Percentiles rank a stretch among this genome's conserved stretches.
These are phyloP conservation scores for Phortica variegata DNA, from an alignment of 1,140 invertebrate species.

Conservation along the genomic window DNA sequence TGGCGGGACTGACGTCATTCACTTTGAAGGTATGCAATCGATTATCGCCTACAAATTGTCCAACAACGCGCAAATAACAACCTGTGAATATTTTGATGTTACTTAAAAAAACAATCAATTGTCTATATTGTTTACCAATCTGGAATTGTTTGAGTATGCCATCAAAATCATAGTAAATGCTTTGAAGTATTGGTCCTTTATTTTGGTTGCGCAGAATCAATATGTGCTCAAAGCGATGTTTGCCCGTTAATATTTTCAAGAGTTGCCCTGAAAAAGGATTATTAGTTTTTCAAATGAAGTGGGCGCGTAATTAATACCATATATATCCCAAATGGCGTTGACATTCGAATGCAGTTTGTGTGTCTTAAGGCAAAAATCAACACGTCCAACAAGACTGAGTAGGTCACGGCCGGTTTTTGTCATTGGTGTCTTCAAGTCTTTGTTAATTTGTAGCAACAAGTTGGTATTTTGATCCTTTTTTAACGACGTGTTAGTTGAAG, in stretches of 20 bases:
- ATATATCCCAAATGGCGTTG: constrained; percentile 44
- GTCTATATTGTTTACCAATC: constrained; percentile 18
- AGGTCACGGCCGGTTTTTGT: constrained; percentile 23
- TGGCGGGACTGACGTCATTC: constrained; percentile 15
- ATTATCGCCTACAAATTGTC: constrained; percentile 31
- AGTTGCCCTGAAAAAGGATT: constrained; percentile 31
- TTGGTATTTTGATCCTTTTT: constrained; percentile 8
- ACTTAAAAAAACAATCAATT: too few relatives aligned
- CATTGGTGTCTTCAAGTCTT: constrained; percentile 11
- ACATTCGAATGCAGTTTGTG: constrained; percentile 30
- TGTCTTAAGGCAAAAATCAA: constrained; percentile 43
- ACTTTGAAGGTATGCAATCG: constrained; percentile 35
- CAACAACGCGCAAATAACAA: constrained; percentile 34
- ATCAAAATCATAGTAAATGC: constrained; percentile 42
- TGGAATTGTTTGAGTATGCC: constrained; percentile 10
- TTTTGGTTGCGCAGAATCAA: constrained; percentile 31
- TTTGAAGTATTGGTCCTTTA: constrained; percentile 38
- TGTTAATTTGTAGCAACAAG: background rate
- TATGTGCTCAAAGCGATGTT: constrained; percentile 26
- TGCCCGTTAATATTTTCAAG: constrained; percentile 35
- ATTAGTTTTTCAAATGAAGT: background rate
- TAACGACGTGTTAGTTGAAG: background rate
- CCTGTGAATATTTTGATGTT: constrained; percentile 23
- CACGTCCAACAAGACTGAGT: constrained; percentile 29
- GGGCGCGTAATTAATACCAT: constrained; percentile 22